These are phyloP conservation scores for Kryptopterus vitreolus DNA, from an alignment of 2,797 vertebrate genomes.

Conservation along the genomic window DNA sequence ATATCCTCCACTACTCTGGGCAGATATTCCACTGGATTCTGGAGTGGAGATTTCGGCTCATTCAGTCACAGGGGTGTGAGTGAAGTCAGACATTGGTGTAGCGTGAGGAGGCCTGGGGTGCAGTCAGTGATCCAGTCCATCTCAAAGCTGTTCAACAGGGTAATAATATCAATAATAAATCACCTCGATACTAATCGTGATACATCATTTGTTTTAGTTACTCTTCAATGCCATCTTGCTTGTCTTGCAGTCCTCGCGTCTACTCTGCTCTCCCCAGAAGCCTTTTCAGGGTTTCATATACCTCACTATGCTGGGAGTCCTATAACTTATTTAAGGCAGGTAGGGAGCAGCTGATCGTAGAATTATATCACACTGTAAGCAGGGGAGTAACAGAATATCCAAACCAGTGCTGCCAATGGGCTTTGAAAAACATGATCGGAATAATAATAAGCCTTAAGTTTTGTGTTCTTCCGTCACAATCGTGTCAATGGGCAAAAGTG, in stretches of 20 bases:
- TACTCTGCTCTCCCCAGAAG: background rate
- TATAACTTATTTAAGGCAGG: slow-evolving; percentile 46
- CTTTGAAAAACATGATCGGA: slow-evolving; percentile 2
- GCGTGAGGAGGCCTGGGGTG: no score
- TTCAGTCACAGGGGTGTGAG: no score
- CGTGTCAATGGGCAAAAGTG: background rate
- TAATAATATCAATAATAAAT: no score
- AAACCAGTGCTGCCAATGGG: slow-evolving; percentile 7
- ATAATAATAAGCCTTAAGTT: slow-evolving; percentile 5
- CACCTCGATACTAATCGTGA: background rate
- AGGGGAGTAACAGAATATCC: slow-evolving; percentile 26
- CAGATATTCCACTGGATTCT: no score
- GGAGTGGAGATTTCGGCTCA: no score
- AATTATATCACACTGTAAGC: slow-evolving; percentile 9
- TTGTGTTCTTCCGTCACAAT: background rate
- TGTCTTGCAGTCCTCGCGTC: background rate
- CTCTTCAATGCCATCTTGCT: background rate
- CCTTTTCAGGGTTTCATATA: slow-evolving; percentile 35
- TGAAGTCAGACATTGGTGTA: no score
- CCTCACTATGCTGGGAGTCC: slow-evolving; percentile 30
- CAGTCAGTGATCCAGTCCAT: no score
- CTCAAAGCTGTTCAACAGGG: no score
- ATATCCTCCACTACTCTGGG: no score
- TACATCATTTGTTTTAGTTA: background rate
- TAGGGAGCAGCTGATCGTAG: slow-evolving; percentile 32